These are phyloP conservation scores for Exephanes ischioxanthus DNA, from an alignment of 2,888 invertebrate genomes.

Conservation along the genomic window DNA sequence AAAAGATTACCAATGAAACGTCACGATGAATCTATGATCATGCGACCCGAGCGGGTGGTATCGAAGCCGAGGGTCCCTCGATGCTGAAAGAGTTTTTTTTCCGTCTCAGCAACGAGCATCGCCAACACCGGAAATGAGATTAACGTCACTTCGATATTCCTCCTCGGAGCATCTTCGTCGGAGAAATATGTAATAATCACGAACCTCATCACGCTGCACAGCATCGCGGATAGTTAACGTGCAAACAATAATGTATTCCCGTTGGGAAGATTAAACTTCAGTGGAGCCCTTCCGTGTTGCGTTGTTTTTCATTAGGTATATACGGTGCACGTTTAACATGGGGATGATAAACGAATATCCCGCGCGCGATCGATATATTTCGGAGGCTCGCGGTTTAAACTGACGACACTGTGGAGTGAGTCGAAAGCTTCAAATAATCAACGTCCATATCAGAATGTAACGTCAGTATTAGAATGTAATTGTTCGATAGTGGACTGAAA, in stretches of 20 bases:
- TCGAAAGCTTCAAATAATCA: background rate
- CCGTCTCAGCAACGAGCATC: background rate
- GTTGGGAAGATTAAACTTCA: slow-evolving; percentile 8
- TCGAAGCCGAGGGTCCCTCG: background rate
- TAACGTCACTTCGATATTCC: slow-evolving; percentile 77
- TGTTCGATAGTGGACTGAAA: background rate
- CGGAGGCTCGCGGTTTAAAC: background rate
- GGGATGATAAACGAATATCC: background rate
- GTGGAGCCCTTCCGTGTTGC: background rate
- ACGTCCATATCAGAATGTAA: background rate
- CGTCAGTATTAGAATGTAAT: background rate
- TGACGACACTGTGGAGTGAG: background rate
- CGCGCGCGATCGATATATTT: background rate
- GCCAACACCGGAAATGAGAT: slow-evolving; percentile 72
- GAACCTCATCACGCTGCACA: background rate
- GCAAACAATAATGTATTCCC: slow-evolving; percentile 41
- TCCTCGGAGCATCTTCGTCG: slow-evolving; percentile 61
- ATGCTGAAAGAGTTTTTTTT: slow-evolving; percentile 3
- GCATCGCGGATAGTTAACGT: slow-evolving; percentile 1
- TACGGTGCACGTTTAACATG: background rate
- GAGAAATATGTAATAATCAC: background rate
- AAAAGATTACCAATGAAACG: slow-evolving; percentile 14
- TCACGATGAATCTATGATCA: slow-evolving; percentile 2
- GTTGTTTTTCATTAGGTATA: background rate
- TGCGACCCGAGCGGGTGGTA: background rate